These are phyloP conservation scores for Trilocha varians DNA, from an alignment of 2,888 invertebrate species.

Conservation along the genomic window DNA sequence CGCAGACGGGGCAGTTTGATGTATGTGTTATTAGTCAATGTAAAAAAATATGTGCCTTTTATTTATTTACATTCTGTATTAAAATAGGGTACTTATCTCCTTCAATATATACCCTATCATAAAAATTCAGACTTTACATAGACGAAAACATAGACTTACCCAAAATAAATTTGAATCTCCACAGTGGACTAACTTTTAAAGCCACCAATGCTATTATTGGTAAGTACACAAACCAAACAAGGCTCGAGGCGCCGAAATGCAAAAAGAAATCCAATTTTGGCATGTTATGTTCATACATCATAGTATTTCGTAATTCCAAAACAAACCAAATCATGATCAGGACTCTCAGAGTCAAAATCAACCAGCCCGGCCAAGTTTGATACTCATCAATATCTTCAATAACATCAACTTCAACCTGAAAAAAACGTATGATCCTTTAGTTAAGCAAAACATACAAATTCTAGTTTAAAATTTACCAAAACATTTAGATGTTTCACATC, in stretches of 20 bases:
- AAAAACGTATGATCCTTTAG: too few species aligned
- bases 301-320: conserved; percentile 75
- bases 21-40: too few species aligned
- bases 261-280: conserved; percentile 91
- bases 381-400: conserved; percentile 97
- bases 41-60: too few species aligned
- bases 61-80: too few species aligned
- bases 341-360: conserved; percentile 89
- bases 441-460: too few species aligned
- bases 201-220: conserved; percentile 95
- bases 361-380: conserved; percentile 98
- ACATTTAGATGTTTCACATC: too few species aligned
- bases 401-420: conserved; percentile 94
- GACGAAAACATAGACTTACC: conserved; percentile 71
- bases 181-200: conserved; percentile 92
- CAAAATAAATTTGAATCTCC: conserved; percentile 94
- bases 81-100: too few species aligned
- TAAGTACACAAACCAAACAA: conserved; percentile 98
- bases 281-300: conserved; percentile 71
- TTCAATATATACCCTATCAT: too few species aligned
- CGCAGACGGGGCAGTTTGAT: too few species aligned
- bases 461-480: too few species aligned
- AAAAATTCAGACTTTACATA: conserved; percentile 3
- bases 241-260: conserved; percentile 96
- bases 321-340: conserved; percentile 93